Evolutionary conservation across 2,888 invertebrate species (phyloP).

Genomic region (Drepanosiphum platanoidis): DNA sequence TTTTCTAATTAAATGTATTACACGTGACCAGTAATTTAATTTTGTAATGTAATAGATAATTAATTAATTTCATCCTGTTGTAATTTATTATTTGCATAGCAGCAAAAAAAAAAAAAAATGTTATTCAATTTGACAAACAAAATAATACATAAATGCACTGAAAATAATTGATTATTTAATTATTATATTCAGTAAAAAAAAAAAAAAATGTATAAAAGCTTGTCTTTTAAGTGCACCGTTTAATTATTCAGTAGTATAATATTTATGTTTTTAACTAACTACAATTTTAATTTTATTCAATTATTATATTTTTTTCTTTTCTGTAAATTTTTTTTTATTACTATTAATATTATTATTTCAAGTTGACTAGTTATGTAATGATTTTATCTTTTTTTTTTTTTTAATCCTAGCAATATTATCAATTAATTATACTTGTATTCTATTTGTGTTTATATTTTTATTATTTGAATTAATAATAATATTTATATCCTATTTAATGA

Average conservation of each 20-base stretch:
- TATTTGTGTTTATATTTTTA: background rate
- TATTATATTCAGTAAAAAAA: background rate
- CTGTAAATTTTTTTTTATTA: background rate
- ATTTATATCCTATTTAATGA: background rate
- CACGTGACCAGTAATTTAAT: conserved; percentile 24
- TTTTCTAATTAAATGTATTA: conserved; percentile 20
- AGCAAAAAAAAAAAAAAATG: background rate
- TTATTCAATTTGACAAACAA: background rate
- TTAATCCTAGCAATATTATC: background rate
- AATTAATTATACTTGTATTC: background rate
- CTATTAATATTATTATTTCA: background rate
- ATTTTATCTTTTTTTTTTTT: background rate
- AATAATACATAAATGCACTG: background rate
- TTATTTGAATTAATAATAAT: background rate
- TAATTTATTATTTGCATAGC: background rate
- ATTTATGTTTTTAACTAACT: conserved; percentile 10
- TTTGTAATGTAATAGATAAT: background rate
- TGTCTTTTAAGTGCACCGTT: background rate
- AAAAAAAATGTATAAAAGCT: background rate
- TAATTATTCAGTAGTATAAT: background rate
- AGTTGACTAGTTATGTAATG: background rate
- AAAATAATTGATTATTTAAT: background rate
- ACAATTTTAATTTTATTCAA: conserved; percentile 2
- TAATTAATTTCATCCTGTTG: background rate
- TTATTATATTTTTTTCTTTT: background rate